Percentiles rank a stretch among this genome's conserved stretches.
Evolutionary conservation across 2,113 vertebrate genomes (phyloP).

Genomic region (Microtus ochrogaster): DNA sequence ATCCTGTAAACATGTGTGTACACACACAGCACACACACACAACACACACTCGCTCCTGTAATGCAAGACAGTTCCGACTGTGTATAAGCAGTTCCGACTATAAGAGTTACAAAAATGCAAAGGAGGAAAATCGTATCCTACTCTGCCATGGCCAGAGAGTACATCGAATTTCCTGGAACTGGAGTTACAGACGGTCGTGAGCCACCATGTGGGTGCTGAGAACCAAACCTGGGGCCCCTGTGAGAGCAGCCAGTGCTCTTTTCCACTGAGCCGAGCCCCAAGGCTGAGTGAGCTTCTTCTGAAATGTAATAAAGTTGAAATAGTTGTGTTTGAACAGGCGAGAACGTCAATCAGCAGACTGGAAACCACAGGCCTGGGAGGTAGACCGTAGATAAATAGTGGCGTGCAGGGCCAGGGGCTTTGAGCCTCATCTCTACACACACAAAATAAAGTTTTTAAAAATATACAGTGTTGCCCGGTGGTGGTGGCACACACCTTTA

Average conservation of each 20-base stretch:
- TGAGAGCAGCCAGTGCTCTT: background rate
- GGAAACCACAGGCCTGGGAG: no score
- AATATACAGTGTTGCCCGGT: background rate
- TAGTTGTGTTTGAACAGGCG: background rate
- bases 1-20: background rate
- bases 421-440: background rate
- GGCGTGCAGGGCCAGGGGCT: no score
- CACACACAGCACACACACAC: background rate
- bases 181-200: background rate
- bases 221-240: background rate
- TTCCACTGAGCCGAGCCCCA: background rate
- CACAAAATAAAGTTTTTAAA: background rate
- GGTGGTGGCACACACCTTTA: no score
- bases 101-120: background rate
- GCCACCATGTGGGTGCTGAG: no score
- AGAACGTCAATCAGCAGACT: background rate
- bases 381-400: background rate
- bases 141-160: background rate
- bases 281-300: background rate
- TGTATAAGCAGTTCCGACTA: background rate
- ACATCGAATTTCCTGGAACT: background rate
- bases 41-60: background rate
- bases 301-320: slow-evolving; percentile 24
- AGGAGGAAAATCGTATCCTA: background rate
- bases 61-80: background rate